phyloP scores from a whole-genome alignment of 2,797 vertebrate genomes.

The Ambastaia sidthimunki region DNA sequence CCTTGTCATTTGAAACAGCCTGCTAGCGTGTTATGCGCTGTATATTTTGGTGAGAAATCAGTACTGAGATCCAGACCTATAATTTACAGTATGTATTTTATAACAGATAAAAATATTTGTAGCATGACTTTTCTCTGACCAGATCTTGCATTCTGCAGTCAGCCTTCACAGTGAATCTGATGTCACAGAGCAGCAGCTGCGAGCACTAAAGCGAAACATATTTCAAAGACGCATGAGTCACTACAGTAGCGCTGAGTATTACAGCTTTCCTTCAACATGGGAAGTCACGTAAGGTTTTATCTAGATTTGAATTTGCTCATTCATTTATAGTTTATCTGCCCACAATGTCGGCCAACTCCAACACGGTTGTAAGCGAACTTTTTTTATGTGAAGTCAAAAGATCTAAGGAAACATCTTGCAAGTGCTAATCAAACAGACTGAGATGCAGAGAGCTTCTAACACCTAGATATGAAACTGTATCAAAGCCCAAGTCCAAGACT shows the following conservation, averaged over 20 bases:
- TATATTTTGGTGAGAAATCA: not conserved
- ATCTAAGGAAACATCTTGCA: constrained; percentile 52
- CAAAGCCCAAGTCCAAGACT: constrained; percentile 49
- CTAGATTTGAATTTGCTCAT: constrained; percentile 14
- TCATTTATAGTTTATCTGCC: not conserved
- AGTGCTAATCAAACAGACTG: constrained; percentile 52
- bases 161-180: constrained; percentile 3
- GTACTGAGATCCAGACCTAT: not conserved
- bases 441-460: constrained; percentile 48
- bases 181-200: constrained; percentile 2
- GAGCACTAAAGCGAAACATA: constrained; percentile 22
- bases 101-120: constrained; percentile 1
- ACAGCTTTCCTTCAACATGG: constrained; percentile 11
- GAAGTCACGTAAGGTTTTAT: constrained; percentile 8
- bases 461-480: constrained; percentile 45
- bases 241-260: not conserved
- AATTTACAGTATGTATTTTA: constrained; percentile 16
- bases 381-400: constrained; percentile 54
- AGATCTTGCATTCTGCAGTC: constrained; percentile 28
- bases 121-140: constrained; percentile 1
- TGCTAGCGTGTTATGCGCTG: no score
- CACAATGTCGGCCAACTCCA: constrained; percentile 30
- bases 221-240: constrained; percentile 35
- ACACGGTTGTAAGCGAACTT: constrained; percentile 29
- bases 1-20: no score